These are phyloP conservation scores for Hippolais icterina DNA, from an alignment of 2,113 vertebrate genomes.

Conservation along the genomic window DNA sequence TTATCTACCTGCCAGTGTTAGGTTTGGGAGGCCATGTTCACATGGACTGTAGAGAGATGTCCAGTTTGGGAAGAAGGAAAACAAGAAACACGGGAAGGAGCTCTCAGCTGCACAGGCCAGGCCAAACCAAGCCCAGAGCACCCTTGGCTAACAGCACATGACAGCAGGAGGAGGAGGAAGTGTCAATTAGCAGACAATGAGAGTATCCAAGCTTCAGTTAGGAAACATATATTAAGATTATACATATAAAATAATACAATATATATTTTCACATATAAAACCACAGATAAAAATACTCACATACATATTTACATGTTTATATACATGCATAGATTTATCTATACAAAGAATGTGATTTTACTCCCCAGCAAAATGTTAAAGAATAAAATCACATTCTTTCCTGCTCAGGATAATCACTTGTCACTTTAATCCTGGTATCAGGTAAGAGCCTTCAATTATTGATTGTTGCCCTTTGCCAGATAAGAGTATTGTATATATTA, in stretches of 20 bases:
- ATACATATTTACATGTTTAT: neutral
- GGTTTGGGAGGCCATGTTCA: neutral
- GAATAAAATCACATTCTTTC: constrained; percentile 3
- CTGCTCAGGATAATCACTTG: neutral
- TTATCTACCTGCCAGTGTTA: neutral
- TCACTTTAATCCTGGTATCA: constrained; percentile 22
- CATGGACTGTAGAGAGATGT: neutral
- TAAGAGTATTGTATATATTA: neutral
- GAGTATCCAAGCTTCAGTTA: neutral
- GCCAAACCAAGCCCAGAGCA: neutral
- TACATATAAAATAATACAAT: neutral
- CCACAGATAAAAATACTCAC: neutral
- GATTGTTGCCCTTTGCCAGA: neutral
- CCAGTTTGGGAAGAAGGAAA: neutral
- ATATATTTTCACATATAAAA: neutral
- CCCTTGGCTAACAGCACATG: neutral
- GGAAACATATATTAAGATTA: neutral
- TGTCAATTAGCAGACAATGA: neutral
- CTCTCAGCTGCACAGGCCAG: neutral
- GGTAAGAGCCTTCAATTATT: constrained; percentile 33
- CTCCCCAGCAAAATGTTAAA: neutral
- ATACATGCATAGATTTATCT: neutral
- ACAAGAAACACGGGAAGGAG: neutral
- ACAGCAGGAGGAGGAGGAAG: neutral
- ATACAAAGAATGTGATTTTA: neutral